Percentiles rank a stretch among this genome's conserved stretches.
phyloP scores from a whole-genome alignment of 2,888 invertebrate genomes.

The Cheilosia pagana region DNA sequence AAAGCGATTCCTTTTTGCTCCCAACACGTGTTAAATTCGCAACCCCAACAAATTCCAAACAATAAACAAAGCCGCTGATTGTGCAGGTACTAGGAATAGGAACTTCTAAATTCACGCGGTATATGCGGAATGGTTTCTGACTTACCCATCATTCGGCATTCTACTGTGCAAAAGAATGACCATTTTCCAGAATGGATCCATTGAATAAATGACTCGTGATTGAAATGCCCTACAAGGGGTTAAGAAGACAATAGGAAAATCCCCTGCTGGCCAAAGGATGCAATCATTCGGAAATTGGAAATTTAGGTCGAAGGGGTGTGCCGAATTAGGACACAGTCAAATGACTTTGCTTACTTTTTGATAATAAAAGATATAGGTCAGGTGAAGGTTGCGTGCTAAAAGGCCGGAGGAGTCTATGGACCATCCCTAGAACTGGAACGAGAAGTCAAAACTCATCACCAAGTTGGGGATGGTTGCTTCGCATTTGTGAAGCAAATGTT shows the following conservation, averaged over 20 bases:
- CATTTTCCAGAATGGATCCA: background rate
- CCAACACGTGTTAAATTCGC: conserved; percentile 1
- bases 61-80: background rate
- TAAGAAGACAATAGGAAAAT: conserved; percentile 6
- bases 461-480: background rate
- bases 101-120: background rate
- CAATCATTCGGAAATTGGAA: conserved; percentile 36
- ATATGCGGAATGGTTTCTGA: background rate
- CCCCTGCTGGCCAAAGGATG: background rate
- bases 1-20: background rate
- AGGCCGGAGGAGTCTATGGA: background rate
- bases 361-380: background rate
- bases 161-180: conserved; percentile 1
- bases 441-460: background rate
- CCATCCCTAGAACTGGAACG: background rate
- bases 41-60: background rate
- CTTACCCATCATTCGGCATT: conserved; percentile 10
- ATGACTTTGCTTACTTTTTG: conserved; percentile 15
- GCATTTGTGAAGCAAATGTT: background rate
- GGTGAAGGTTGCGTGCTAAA: background rate
- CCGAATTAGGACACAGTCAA: conserved; percentile 26
- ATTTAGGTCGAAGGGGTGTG: conserved; percentile 34
- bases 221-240: background rate
- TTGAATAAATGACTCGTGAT: background rate
- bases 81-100: background rate